These are phyloP conservation scores for Neoscelio sp. DNA, from an alignment of 2,888 invertebrate genomes.

Conservation along the genomic window DNA sequence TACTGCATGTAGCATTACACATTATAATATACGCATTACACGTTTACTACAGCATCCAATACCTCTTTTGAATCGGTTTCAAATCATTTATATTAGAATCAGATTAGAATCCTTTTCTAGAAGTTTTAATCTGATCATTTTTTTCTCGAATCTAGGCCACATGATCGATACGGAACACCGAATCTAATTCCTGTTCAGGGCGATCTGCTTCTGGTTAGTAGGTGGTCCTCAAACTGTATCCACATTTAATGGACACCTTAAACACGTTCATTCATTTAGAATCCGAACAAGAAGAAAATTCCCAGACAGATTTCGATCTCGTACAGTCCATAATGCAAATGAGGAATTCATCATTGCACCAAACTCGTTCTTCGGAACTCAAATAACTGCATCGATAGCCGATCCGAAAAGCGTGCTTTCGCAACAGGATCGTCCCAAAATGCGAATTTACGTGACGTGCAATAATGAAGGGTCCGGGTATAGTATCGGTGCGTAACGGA, in stretches of 20 bases:
- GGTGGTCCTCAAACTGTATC: no score
- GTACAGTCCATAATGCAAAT: slow-evolving; percentile 45
- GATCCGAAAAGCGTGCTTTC: slow-evolving; percentile 44
- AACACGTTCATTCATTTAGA: not conserved
- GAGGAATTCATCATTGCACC: slow-evolving; percentile 33
- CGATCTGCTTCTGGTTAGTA: no score
- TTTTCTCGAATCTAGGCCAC: no score
- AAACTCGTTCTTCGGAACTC: slow-evolving; percentile 38
- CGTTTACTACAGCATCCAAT: no score
- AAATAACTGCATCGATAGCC: slow-evolving; percentile 18
- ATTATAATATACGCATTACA: no score
- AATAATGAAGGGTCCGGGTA: slow-evolving; percentile 47
- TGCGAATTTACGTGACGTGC: slow-evolving; percentile 53
- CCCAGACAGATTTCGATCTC: slow-evolving; percentile 54
- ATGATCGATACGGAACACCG: no score
- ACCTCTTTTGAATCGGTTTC: no score
- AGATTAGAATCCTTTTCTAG: no score
- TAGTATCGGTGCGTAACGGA: slow-evolving; percentile 19
- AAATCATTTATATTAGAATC: no score
- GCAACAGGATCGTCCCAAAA: slow-evolving; percentile 36
- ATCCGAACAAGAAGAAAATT: slow-evolving; percentile 26
- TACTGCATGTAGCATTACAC: no score
- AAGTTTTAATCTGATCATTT: no score
- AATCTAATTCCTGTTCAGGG: no score
- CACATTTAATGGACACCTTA: slow-evolving; percentile 33